Base-by-base conservation (phyloP, 2,888 invertebrate genomes). In the Tubulanus polymorphus region DNA sequence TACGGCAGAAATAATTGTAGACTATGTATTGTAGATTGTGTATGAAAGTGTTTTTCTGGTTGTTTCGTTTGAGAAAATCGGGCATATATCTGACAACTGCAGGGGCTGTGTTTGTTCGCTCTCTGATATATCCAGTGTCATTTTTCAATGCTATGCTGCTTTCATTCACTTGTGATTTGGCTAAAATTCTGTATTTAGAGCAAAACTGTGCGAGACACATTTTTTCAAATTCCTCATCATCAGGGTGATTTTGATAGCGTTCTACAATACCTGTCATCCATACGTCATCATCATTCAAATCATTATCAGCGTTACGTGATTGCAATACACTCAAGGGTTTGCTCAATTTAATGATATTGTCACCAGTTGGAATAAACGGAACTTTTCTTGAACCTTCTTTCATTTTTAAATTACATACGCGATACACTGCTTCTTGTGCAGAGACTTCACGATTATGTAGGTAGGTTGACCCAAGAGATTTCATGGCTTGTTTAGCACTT, bases 1-100 rank as follows among this genome's bases (percentile, higher is more conserved):
- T 60, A 62, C 41, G 63, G 59, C 27, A 30, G 55, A 37, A 60
- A 63, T 27, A 63, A 48, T 3, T 59, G 26, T 23, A 61, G 48
- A 37, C n/a, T n/a, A n/a, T n/a, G n/a, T n/a, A n/a, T n/a, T n/a
- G n/a, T n/a, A n/a, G n/a, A n/a, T n/a, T n/a, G n/a, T n/a, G n/a
- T n/a, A n/a, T n/a, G n/a, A n/a, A 47, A 63, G 32, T 48, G 59
- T 1, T 55, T 30, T 27, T 61, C 61, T 45, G 57, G 49, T 5
- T 59, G 20, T 30, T 63, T 57, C 37, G 28, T 20, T 15, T 25
- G 28, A 18, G 56, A 56, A 35, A 27, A 56, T 30, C 50, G 35
- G 54, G 57, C 20, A 12, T n/a, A n/a, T 28, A 28, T 45, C 51
- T 26, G 37, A 51, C 27, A 51, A 51, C 41, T n/a, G 51, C 51